phyloP scores from a whole-genome alignment of 2,888 invertebrate species.

The Morpho helenor region DNA sequence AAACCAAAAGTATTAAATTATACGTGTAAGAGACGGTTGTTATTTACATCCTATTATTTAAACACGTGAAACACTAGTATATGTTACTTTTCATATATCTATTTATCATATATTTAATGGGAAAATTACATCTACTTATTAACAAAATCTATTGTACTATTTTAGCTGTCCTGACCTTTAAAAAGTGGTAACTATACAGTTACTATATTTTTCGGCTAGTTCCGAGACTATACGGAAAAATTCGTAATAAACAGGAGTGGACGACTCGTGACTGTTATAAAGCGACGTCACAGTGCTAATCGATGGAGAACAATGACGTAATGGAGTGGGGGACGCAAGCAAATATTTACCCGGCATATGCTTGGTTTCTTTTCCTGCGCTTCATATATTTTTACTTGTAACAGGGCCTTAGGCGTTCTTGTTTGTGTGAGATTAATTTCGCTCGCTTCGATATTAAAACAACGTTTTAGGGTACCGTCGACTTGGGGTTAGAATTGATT shows the following conservation, averaged over 20 bases:
- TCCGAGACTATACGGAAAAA: slow-evolving; percentile 10
- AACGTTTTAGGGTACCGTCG: slow-evolving; percentile 7
- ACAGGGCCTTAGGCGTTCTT: slow-evolving; percentile 60
- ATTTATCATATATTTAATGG: too few species aligned
- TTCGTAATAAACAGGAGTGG: slow-evolving; percentile 31
- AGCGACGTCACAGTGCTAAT: slow-evolving; percentile 68
- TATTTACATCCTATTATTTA: too few species aligned
- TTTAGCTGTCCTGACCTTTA: too few species aligned
- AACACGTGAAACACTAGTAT: too few species aligned
- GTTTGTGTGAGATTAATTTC: slow-evolving; percentile 69
- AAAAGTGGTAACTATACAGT: too few species aligned
- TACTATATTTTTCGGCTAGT: background rate
- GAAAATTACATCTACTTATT: too few species aligned
- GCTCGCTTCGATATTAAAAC: slow-evolving; percentile 37
- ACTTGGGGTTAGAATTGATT: slow-evolving; percentile 1
- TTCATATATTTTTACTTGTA: slow-evolving; percentile 78
- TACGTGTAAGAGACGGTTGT: too few species aligned
- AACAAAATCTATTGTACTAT: too few species aligned
- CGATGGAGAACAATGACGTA: slow-evolving; percentile 76
- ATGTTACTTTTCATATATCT: too few species aligned
- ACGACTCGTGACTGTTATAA: slow-evolving; percentile 44
- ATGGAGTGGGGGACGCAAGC: slow-evolving; percentile 50
- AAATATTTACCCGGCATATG: slow-evolving; percentile 76
- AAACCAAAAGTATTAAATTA: too few species aligned
- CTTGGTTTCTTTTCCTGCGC: slow-evolving; percentile 77